Evolutionary conservation across 1,140 invertebrate genomes (phyloP).

Genomic region (Nixonia krombeini): DNA sequence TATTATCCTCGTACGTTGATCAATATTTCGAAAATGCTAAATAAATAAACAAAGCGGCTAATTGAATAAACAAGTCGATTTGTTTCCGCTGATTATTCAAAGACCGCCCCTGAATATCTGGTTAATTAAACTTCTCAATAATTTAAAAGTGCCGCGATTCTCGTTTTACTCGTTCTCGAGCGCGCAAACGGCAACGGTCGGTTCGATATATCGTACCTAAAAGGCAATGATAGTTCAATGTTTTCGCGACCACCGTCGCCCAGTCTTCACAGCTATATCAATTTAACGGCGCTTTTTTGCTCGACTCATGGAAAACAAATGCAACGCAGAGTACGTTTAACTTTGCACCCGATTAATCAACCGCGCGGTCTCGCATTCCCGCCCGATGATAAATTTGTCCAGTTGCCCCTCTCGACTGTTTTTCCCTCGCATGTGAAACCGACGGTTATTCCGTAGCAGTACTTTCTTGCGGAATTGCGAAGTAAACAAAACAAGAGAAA

Average conservation of each 20-base stretch:
- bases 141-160: too few species aligned
- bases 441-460: too few species aligned
- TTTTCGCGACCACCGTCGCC: constrained; percentile 47
- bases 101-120: too few species aligned
- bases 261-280: constrained; percentile 51
- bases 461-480: too few species aligned
- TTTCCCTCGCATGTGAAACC: too few species aligned
- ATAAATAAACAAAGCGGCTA: constrained; percentile 13
- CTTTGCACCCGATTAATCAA: constrained; percentile 53
- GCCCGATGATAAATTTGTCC: neutral
- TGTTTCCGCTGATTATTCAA: too few species aligned
- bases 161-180: too few species aligned
- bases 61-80: too few species aligned
- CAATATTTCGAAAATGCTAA: too few species aligned
- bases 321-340: constrained; percentile 46
- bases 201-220: constrained; percentile 9
- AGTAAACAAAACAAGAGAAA: too few species aligned
- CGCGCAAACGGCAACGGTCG: constrained; percentile 6
- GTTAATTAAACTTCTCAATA: too few species aligned
- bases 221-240: constrained; percentile 36
- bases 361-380: constrained; percentile 8
- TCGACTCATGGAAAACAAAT: constrained; percentile 34
- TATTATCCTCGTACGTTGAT: too few species aligned
- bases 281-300: constrained; percentile 56
- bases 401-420: neutral